Evolutionary conservation across 2,888 invertebrate species (phyloP).

Genomic region (Lepidocyrtinus sp.): DNA sequence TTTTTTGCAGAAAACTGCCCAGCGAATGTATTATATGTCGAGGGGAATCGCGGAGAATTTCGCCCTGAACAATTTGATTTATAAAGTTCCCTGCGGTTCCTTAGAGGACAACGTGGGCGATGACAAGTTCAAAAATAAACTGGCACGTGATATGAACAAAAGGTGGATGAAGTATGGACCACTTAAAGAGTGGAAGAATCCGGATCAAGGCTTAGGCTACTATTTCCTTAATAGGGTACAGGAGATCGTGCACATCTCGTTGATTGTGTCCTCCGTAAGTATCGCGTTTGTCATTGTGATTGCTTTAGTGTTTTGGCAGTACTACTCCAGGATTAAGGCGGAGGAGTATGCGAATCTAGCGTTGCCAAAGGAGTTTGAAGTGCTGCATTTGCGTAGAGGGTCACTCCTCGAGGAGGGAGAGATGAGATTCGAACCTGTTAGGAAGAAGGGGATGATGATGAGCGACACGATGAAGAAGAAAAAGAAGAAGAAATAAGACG

Average conservation of each 20-base stretch:
- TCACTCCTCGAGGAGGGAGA: conserved; percentile 16
- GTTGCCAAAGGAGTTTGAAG: conserved; percentile 45
- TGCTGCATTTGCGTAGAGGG: conserved; percentile 24
- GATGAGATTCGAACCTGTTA: neutral
- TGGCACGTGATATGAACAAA: conserved; percentile 36
- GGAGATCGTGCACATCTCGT: neutral
- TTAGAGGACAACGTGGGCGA: neutral
- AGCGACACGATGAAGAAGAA: neutral
- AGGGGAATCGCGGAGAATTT: conserved; percentile 23
- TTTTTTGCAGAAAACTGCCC: neutral
- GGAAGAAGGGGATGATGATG: neutral
- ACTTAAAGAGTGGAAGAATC: conserved; percentile 27
- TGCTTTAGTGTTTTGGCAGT: conserved; percentile 40
- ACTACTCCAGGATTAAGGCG: conserved; percentile 47
- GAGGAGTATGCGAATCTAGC: conserved; percentile 50
- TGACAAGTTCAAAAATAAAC: neutral
- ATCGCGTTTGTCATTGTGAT: conserved; percentile 23
- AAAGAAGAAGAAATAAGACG: too few relatives aligned
- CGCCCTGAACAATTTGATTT: neutral
- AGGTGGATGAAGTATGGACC: conserved; percentile 11
- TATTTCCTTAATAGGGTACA: neutral
- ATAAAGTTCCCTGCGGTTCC: conserved; percentile 8
- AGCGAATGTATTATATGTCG: conserved; percentile 30
- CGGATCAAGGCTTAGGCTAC: conserved; percentile 28
- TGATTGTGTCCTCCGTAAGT: neutral